phyloP scores from a whole-genome alignment of 2,797 vertebrate genomes.

The Dromococcyx pavoninus region DNA sequence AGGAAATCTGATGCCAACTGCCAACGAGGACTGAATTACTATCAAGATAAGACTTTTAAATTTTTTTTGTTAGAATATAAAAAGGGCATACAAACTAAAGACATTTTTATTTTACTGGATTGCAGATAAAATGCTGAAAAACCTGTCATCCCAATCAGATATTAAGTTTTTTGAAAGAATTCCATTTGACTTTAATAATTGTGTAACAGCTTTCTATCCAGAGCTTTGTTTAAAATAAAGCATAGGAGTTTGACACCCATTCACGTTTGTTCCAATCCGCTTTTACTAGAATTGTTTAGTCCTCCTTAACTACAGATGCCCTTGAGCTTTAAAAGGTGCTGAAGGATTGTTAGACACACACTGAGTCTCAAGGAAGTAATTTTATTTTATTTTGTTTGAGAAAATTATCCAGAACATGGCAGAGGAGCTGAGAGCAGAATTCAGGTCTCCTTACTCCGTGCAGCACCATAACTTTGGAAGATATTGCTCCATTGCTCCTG shows the following conservation, averaged over 20 bases:
- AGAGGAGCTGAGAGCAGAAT: not conserved
- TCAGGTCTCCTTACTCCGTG: not conserved
- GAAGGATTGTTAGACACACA: not conserved
- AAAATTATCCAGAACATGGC: not conserved
- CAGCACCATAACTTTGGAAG: not conserved
- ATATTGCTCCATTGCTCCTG: not conserved
- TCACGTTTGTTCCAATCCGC: not conserved
- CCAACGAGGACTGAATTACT: not conserved
- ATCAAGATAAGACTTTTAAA: not conserved
- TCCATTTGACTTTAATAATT: not conserved
- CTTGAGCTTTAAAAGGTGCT: not conserved
- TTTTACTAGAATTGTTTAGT: not conserved
- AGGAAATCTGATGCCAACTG: slow-evolving; percentile 19
- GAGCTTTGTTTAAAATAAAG: not conserved
- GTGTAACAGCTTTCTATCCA: not conserved
- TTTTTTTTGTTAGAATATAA: not conserved
- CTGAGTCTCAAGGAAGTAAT: not conserved
- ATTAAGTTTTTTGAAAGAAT: not conserved
- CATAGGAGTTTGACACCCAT: not conserved
- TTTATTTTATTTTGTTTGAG: not conserved
- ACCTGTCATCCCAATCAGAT: not conserved
- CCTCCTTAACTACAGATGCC: not conserved
- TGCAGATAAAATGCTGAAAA: not conserved
- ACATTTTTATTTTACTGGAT: not conserved
- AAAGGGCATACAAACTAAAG: not conserved